Percentiles rank a stretch among this genome's conserved stretches.
Conservation (phyloP, 2,113 vertebrate species). For the Muntiacus muntjak region DNA sequence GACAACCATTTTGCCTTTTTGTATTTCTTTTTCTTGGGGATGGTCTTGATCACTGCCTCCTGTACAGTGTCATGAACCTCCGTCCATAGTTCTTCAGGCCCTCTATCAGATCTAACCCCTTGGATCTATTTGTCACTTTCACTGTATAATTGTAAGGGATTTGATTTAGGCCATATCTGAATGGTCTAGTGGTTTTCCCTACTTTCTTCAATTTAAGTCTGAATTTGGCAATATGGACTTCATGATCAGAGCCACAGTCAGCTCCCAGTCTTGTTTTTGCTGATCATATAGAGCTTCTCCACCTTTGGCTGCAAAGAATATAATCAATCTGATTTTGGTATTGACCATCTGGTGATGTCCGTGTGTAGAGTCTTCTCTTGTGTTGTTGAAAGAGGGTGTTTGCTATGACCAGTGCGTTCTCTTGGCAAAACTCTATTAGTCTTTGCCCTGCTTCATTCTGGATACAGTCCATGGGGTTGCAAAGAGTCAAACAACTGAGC, state of each 20-base stretch:
- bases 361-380: not conserved
- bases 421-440: not conserved
- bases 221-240: not conserved
- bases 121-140: not conserved
- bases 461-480: not conserved
- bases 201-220: not conserved
- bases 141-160: not conserved
- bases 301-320: not conserved
- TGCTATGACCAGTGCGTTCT: not conserved
- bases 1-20: not conserved
- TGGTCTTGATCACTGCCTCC: not conserved
- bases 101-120: not conserved
- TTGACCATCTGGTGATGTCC: not conserved
- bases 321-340: not conserved
- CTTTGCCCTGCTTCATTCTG: not conserved
- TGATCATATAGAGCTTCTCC: not conserved
- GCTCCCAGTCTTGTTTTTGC: not conserved
- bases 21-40: not conserved
- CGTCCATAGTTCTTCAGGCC: not conserved
- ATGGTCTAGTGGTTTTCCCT: not conserved
- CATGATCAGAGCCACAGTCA: not conserved
- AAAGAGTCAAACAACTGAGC: not conserved
- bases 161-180: not conserved
- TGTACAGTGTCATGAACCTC: not conserved
- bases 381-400: not conserved